These are phyloP conservation scores for Boleophthalmus pectinirostris DNA, from an alignment of 2,113 vertebrate species.

Conservation along the genomic window DNA sequence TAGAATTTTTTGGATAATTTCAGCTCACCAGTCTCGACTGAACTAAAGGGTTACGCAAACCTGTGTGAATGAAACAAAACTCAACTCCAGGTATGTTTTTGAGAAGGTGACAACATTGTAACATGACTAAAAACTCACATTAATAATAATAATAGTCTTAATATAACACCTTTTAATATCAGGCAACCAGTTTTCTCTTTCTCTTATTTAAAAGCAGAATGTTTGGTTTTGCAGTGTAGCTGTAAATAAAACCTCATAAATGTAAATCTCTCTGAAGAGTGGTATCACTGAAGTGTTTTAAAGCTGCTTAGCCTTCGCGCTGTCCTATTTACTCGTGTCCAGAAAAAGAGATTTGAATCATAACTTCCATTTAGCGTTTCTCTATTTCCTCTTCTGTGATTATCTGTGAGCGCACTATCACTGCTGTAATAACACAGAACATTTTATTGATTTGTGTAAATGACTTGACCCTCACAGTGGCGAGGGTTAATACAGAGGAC, in stretches of 20 bases:
- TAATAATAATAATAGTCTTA: too few species aligned
- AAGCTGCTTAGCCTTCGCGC: conserved; percentile 13
- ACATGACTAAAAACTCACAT: too few species aligned
- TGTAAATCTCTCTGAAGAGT: conserved; percentile 27
- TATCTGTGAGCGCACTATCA: conserved; percentile 43
- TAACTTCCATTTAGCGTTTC: conserved; percentile 27
- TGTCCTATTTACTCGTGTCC: conserved; percentile 18
- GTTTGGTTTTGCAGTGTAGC: conserved; percentile 12
- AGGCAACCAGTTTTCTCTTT: too few species aligned
- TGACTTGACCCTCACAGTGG: conserved; percentile 26
- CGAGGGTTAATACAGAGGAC: conserved; percentile 22
- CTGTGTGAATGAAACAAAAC: too few species aligned
- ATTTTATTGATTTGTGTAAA: conserved; percentile 60
- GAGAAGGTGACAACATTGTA: too few species aligned
- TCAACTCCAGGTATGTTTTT: too few species aligned
- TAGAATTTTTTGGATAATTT: too few species aligned
- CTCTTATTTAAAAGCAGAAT: too few species aligned
- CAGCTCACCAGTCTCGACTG: too few species aligned
- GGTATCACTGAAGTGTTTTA: conserved; percentile 17
- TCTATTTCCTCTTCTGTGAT: conserved; percentile 57
- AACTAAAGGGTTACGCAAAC: too few species aligned
- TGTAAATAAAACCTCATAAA: conserved; percentile 10
- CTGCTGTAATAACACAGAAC: conserved; percentile 47
- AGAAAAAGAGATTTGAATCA: conserved; percentile 23
- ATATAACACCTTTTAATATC: too few species aligned